Conservation (phyloP, 2,797 vertebrate genomes). For the Melanotaenia nigrans region DNA sequence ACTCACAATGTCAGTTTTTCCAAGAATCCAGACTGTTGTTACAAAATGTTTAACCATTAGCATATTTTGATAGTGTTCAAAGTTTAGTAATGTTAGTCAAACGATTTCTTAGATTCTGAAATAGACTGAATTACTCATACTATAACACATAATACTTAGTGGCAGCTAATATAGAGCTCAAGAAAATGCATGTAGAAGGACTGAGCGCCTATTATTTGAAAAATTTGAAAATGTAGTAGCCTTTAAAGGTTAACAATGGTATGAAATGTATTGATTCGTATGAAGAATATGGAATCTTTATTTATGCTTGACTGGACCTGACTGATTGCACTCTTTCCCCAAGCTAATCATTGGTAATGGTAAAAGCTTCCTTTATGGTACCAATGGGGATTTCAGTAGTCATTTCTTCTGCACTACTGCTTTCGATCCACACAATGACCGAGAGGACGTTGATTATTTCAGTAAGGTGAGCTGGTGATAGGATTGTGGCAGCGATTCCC, state of each 20-base stretch:
- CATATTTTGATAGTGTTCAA: not conserved
- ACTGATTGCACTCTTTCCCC: conserved; percentile 48
- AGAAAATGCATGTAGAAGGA: conserved; percentile 27
- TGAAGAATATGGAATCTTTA: conserved; percentile 42
- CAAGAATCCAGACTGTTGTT: not conserved
- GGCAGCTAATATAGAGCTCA: conserved; percentile 1
- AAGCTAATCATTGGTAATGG: conserved; percentile 46
- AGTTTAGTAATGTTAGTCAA: not conserved
- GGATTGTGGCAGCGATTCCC: conserved; percentile 28
- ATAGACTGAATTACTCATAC: not conserved
- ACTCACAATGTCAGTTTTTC: not conserved
- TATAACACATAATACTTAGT: conserved; percentile 1
- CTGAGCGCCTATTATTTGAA: conserved; percentile 37
- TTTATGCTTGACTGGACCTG: conserved; percentile 54
- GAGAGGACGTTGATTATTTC: conserved; percentile 39
- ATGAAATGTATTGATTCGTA: conserved; percentile 57
- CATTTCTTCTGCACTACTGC: conserved; percentile 57
- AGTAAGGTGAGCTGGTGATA: conserved; percentile 30
- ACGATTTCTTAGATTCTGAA: not conserved
- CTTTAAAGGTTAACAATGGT: conserved; percentile 15
- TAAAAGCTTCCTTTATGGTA: conserved; percentile 29
- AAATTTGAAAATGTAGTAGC: conserved; percentile 36
- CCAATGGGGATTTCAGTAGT: conserved; percentile 34
- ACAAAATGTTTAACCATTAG: not conserved
- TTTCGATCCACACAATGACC: conserved; percentile 41